A percentile compares a stretch with the other conserved stretches of the same genome.
These are phyloP conservation scores for Gila robusta DNA, from an alignment of 2,797 vertebrate genomes.

Conservation along the genomic window DNA sequence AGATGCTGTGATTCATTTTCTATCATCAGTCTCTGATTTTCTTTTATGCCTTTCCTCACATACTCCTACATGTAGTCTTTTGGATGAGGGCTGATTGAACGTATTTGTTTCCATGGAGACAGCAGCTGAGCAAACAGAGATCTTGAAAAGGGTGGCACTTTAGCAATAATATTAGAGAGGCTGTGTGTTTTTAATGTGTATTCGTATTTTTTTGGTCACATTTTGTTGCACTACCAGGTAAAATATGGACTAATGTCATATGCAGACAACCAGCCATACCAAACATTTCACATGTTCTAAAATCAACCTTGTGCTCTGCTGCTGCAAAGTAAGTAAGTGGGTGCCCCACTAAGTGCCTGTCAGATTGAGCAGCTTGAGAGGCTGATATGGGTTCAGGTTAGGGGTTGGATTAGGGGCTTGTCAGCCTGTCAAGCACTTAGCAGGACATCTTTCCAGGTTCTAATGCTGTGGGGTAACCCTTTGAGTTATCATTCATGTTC, in stretches of 20 bases:
- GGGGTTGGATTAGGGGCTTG: not conserved
- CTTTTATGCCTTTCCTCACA: slow-evolving; percentile 35
- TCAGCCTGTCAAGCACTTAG: slow-evolving; percentile 25
- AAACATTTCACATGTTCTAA: not conserved
- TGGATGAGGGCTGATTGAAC: slow-evolving; percentile 55
- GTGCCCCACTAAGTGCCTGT: not conserved
- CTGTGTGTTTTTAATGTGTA: slow-evolving; percentile 18
- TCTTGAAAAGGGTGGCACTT: slow-evolving; percentile 55
- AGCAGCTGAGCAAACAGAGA: slow-evolving; percentile 59
- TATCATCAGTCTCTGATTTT: slow-evolving; percentile 43
- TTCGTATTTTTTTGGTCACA: not conserved
- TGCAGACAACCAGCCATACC: not conserved
- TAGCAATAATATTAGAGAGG: slow-evolving; percentile 41
- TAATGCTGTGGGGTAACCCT: not conserved
- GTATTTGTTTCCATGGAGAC: slow-evolving; percentile 72
- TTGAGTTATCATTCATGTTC: not conserved
- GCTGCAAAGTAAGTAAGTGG: not conserved
- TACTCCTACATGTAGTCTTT: slow-evolving; percentile 44
- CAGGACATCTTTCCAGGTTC: not conserved
- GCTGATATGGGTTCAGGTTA: slow-evolving; percentile 32
- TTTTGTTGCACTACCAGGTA: slow-evolving; percentile 41
- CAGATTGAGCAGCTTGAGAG: not conserved
- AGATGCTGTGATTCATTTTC: slow-evolving; percentile 38
- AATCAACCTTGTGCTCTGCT: not conserved
- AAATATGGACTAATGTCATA: not conserved